Base-by-base conservation (phyloP, 2,797 vertebrate species). In the Leptatherina wallacei region DNA sequence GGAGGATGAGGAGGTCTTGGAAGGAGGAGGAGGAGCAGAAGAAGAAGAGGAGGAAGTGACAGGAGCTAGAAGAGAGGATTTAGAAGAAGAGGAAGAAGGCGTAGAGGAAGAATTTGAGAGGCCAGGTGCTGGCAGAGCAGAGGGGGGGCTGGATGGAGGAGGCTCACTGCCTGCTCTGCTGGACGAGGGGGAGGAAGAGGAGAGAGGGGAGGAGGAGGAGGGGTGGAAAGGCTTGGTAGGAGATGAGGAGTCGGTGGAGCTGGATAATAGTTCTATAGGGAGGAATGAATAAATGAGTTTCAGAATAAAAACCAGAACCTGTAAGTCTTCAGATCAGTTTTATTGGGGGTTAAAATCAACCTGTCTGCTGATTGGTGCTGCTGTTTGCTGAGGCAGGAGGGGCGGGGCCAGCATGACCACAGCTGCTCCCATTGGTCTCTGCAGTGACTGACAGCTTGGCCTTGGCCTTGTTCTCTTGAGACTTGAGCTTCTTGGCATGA, bases 401-500 rank as follows among this genome's bases (percentile, higher is more conserved):
- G 80, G 66, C 10, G 47, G 70, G 65, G 54, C 78, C 90, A 88
- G 94, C 86, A 80, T 94, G 94, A 89, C 82, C 91, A 1, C 73
- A 51, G 71, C 66, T 14, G 65, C 77, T 81, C 64, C 76, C 76
- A 60, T 86, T 82, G 83, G 80, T 79, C 58, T 83, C 82, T 58
- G 49, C 49, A 2, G 69, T 47, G 79, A 78, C 22, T 11, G 85
- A 71, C 82, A 81, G 66, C 95, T 97, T 97, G 91, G 94, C 91
- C 90, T 97, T 99, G 91, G 91, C 94, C 95, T 97, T 98, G 91
- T 95, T 96, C 93, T 99, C 97, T 93, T 98, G 96, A 89, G 96
- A 96, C 96, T 99, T 99, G 89, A 99, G 94, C 95, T 98, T 99
- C 96, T 98, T 99, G 93, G 97, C 96, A 88, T 99, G 98, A 92